Evolutionary conservation across 2,888 invertebrate genomes (phyloP).

Genomic region (Cataglyphis albicans): DNA sequence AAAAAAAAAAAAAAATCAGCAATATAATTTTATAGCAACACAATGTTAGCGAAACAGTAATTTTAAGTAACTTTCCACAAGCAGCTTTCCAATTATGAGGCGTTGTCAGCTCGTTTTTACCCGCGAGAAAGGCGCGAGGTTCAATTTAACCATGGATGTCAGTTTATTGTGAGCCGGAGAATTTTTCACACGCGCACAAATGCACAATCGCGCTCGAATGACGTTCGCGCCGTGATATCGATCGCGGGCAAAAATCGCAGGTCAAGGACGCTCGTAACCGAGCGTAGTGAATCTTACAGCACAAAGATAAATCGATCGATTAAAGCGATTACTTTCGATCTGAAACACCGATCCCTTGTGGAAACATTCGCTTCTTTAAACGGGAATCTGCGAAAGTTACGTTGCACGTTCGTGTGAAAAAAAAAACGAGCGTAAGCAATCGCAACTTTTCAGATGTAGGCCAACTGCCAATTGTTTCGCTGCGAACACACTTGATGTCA

Average conservation of each 20-base stretch:
- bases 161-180: neutral
- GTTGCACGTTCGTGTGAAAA: neutral
- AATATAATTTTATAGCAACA: conserved; percentile 21
- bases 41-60: conserved; percentile 39
- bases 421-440: conserved; percentile 56
- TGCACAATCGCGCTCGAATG: neutral
- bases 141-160: conserved; percentile 13
- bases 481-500: conserved; percentile 61
- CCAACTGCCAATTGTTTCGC: conserved; percentile 78
- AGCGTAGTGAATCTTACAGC: neutral
- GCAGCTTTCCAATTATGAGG: conserved; percentile 60
- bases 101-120: conserved; percentile 64
- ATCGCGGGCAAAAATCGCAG: conserved; percentile 30
- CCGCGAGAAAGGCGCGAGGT: conserved; percentile 61
- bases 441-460: conserved; percentile 76
- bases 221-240: conserved; percentile 1
- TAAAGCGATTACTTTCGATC: neutral
- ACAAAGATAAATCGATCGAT: conserved; percentile 19
- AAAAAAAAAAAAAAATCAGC: conserved; percentile 23
- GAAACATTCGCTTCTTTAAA: neutral
- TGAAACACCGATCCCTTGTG: neutral
- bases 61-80: conserved; percentile 51
- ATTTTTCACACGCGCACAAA: conserved; percentile 3
- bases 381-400: neutral
- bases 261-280: conserved; percentile 34